Conservation (phyloP, 1,140 invertebrate genomes). For the Pygmarrhopalites habei region DNA sequence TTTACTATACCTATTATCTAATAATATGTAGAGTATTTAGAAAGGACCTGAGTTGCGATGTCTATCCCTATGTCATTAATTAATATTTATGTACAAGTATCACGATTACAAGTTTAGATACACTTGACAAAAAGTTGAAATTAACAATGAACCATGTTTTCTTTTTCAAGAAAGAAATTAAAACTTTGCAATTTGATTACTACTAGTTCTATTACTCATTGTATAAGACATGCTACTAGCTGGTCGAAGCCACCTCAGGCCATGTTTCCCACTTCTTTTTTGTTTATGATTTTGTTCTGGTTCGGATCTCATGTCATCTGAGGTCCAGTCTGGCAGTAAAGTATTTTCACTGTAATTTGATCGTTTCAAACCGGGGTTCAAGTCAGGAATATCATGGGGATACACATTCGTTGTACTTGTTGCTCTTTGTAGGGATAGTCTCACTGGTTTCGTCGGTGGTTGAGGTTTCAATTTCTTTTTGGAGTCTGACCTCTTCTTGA, state of each 20-base stretch:
- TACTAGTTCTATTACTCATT: slow-evolving; percentile 31
- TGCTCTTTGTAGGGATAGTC: slow-evolving; percentile 70
- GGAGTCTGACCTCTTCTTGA: slow-evolving; percentile 31
- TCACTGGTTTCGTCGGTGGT: slow-evolving; percentile 73
- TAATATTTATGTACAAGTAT: no score
- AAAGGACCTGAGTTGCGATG: no score
- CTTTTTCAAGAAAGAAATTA: slow-evolving; percentile 1
- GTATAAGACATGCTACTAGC: slow-evolving; percentile 38
- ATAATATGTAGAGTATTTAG: no score
- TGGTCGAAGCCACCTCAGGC: slow-evolving; percentile 37
- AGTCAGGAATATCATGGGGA: slow-evolving; percentile 28
- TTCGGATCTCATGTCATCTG: slow-evolving; percentile 32
- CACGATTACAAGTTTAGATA: no score
- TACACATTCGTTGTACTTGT: slow-evolving; percentile 49
- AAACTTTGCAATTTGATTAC: slow-evolving; percentile 24
- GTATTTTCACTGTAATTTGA: slow-evolving; percentile 39
- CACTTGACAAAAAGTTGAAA: no score
- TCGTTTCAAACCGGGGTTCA: slow-evolving; percentile 31
- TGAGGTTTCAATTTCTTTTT: slow-evolving; percentile 48
- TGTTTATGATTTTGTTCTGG: slow-evolving; percentile 26
- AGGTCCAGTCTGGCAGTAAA: slow-evolving; percentile 34
- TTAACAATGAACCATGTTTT: no score
- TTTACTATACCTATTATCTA: no score
- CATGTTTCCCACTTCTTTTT: slow-evolving; percentile 28
- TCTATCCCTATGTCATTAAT: no score